phyloP scores from a whole-genome alignment of 2,113 vertebrate species.

The Scopus umbretta region DNA sequence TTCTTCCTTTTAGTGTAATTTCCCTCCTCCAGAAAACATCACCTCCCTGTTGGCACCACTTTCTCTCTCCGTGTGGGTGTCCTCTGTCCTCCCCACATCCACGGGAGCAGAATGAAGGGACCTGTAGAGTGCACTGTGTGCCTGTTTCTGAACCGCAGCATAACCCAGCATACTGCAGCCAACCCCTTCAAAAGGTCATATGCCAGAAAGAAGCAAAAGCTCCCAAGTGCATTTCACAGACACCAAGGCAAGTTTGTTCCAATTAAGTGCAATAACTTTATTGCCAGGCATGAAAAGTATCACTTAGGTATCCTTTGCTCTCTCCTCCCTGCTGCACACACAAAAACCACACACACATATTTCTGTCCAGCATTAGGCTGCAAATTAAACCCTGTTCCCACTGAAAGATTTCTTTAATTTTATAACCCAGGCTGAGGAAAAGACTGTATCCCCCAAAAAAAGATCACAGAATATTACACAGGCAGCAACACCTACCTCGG shows the following conservation, averaged over 20 bases:
- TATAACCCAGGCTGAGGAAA: neutral
- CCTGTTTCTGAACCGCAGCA: neutral
- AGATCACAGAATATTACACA: neutral
- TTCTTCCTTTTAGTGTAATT: neutral
- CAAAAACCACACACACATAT: neutral
- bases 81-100: neutral
- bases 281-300: neutral
- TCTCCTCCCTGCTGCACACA: neutral
- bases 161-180: neutral
- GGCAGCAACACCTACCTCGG: slow-evolving; percentile 41
- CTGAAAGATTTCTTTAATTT: neutral
- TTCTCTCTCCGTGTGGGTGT: neutral
- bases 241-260: neutral
- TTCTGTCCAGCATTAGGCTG: neutral
- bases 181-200: neutral
- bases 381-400: neutral
- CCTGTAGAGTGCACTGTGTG: slow-evolving; percentile 46
- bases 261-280: slow-evolving; percentile 37
- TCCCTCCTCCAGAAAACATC: neutral
- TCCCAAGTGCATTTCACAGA: neutral
- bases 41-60: neutral
- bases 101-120: neutral
- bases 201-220: neutral
- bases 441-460: neutral
- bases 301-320: neutral